Base-by-base conservation (phyloP, 2,888 invertebrate genomes). In the Eupsilia transversa region DNA sequence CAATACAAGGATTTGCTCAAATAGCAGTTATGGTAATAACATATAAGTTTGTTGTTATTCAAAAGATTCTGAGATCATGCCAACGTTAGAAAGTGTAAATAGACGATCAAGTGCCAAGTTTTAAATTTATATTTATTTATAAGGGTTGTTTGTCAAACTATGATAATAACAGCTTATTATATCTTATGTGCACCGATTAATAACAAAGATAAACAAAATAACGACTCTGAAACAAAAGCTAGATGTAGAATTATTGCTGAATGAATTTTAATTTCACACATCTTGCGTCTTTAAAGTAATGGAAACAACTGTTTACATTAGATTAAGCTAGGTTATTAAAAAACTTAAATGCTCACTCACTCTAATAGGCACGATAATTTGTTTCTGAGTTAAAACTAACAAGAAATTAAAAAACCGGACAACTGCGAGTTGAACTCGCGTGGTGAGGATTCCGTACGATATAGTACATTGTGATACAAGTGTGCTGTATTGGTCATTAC, bases 1-100 rank as follows among this genome's bases (percentile, higher is more conserved):
- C 72, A 73, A 80, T 46, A 70, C 74, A 77, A 78, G 69, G 77
- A 84, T 83, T 84, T 83, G 41, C 74, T 80, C 43, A 60, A 60
- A 77, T 72, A 76, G 23, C 73, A 72, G 56, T 76, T 72, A 79
- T 67, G 68, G 61, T 74, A 69, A 74, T 80, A 85, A 79, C 78
- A 86, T 80, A 67, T 71, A 72, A 74, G 71, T 77, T 81, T 79
- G 60, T 79, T 83, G 70, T 78, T 82, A 81, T 81, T 83, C 74
- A 77, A 72, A 83, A 80, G 57, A 82, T 73, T 80, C 80, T 82
- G 77, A 84, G 52, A 61, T 65, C 80, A 74, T 79, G 82, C 79
- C 75, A 86, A 77, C 63, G 56, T 74, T 72, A 74, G 76, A 86
- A 79, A 80, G 65, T 85, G 80, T 77, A 75, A 64, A 71, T 60